Evolutionary conservation across 2,888 invertebrate species (phyloP).

Genomic region (Parnassius orleans): DNA sequence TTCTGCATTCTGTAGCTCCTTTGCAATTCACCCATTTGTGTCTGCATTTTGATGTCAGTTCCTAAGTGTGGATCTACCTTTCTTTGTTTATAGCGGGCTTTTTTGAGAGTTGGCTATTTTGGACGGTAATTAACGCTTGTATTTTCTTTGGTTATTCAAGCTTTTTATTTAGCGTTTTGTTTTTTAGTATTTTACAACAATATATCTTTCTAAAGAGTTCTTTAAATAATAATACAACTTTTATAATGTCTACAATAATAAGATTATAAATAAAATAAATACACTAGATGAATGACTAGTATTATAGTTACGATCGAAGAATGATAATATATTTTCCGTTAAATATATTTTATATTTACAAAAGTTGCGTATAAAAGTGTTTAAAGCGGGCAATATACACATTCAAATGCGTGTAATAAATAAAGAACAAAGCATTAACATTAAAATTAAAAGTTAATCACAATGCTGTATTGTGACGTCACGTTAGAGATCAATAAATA

Average conservation of each 20-base stretch:
- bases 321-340: constrained; percentile 55
- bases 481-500: constrained; percentile 72
- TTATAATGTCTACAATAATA: constrained; percentile 41
- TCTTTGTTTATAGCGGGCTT: constrained; percentile 20
- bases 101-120: constrained; percentile 24
- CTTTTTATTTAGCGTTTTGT: constrained; percentile 40
- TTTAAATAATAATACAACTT: constrained; percentile 30
- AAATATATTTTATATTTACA: constrained; percentile 48
- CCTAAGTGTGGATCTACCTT: not conserved
- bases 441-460: constrained; percentile 49
- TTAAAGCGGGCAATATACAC: constrained; percentile 59
- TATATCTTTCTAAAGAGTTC: constrained; percentile 34
- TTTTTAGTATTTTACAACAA: constrained; percentile 32
- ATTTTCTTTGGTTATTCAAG: constrained; percentile 57
- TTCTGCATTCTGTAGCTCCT: constrained; percentile 79
- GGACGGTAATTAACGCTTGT: constrained; percentile 35
- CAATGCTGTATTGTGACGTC: constrained; percentile 75
- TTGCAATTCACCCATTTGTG: constrained; percentile 73
- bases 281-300: constrained; percentile 81
- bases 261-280: constrained; percentile 61
- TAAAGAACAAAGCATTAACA: constrained; percentile 56
- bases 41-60: constrained; percentile 58
- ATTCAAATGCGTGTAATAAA: constrained; percentile 59
- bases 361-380: constrained; percentile 40
- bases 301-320: constrained; percentile 65